phyloP scores from a whole-genome alignment of 2,113 vertebrate genomes.

The Nipponia nippon region DNA sequence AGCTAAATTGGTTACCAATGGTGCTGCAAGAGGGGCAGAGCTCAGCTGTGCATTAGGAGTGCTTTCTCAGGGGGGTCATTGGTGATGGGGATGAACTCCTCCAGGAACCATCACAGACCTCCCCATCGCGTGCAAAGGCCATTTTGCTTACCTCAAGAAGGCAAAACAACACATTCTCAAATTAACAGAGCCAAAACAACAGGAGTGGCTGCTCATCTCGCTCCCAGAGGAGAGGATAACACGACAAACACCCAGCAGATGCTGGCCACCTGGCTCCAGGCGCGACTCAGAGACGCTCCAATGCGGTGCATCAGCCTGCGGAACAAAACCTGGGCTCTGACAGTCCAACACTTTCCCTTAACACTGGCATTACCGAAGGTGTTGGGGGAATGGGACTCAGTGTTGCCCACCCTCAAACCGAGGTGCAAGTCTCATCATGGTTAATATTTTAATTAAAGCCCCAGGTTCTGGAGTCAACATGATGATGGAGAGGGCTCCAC shows the following conservation, averaged over 20 bases:
- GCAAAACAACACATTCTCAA: neutral
- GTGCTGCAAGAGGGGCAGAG: neutral
- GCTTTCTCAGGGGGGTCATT: rapidly evolving
- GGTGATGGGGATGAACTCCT: neutral
- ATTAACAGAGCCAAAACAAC: neutral
- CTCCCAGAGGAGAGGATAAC: neutral
- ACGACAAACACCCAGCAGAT: neutral
- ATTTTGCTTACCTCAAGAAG: neutral
- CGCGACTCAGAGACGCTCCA: rapidly evolving
- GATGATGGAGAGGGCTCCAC: neutral
- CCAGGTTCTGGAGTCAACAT: rapidly evolving
- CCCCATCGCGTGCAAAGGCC: neutral
- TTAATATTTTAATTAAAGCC: neutral
- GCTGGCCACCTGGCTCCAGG: neutral
- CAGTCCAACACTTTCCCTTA: neutral
- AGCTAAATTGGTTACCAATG: neutral
- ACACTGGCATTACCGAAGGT: neutral
- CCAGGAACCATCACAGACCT: neutral
- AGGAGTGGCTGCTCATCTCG: rapidly evolving
- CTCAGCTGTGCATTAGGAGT: neutral
- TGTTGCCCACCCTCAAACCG: neutral
- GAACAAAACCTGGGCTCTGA: neutral
- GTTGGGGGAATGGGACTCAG: neutral
- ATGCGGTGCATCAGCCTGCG: neutral
- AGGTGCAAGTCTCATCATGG: neutral